Percentiles rank a stretch among this genome's conserved stretches.
Conservation (phyloP, 2,888 invertebrate genomes). For the Mythimna lalbum region DNA sequence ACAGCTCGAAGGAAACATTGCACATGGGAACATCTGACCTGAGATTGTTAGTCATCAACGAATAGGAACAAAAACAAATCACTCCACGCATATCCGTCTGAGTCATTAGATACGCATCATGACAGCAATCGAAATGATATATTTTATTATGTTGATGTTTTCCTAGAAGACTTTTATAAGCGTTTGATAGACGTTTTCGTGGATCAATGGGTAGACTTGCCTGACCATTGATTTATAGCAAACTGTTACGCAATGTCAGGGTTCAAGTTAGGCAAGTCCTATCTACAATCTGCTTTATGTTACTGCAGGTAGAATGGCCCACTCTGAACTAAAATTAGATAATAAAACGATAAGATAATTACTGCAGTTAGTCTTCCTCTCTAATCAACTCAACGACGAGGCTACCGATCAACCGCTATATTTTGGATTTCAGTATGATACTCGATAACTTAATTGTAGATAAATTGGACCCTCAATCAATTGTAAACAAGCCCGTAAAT, state of each 20-base stretch:
- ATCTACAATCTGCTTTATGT: slow-evolving; percentile 19
- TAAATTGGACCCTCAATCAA: slow-evolving; percentile 12
- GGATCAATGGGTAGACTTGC: slow-evolving; percentile 37
- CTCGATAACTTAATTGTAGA: slow-evolving; percentile 12
- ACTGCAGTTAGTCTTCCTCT: slow-evolving; percentile 5
- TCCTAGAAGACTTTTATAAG: slow-evolving; percentile 43
- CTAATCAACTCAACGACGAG: slow-evolving; percentile 13
- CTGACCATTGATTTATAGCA: slow-evolving; percentile 44
- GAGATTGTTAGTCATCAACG: slow-evolving; percentile 44
- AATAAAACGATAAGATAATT: slow-evolving; percentile 21
- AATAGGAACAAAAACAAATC: slow-evolving; percentile 33
- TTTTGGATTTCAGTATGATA: slow-evolving; percentile 26
- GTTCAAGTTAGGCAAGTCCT: slow-evolving; percentile 15
- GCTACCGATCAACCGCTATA: slow-evolving; percentile 24
- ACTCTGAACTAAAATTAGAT: slow-evolving; percentile 4
- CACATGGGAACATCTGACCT: slow-evolving; percentile 46
- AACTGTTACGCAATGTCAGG: slow-evolving; percentile 33
- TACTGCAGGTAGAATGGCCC: slow-evolving; percentile 4
- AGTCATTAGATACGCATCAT: slow-evolving; percentile 39
- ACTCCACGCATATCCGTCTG: slow-evolving; percentile 13
- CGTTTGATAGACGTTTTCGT: slow-evolving; percentile 49
- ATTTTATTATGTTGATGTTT: slow-evolving; percentile 36
- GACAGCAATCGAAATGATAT: slow-evolving; percentile 23
- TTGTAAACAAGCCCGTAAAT: slow-evolving; percentile 12
- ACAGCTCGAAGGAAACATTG: slow-evolving; percentile 46